These are phyloP conservation scores for Icerya purchasi DNA, from an alignment of 2,888 invertebrate species.

Conservation along the genomic window DNA sequence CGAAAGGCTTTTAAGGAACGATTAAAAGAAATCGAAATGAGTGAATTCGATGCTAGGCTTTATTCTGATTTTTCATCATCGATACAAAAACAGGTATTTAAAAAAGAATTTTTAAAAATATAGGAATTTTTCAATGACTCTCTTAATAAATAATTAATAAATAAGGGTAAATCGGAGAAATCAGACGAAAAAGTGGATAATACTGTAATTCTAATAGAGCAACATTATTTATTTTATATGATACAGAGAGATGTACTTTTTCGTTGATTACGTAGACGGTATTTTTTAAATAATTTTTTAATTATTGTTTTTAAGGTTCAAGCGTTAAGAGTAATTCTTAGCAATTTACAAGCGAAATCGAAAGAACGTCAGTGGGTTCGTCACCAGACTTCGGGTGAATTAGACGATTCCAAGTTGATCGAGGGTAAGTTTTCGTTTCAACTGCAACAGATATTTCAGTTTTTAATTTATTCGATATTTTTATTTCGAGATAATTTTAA, in stretches of 20 bases:
- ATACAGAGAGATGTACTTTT: too few species aligned
- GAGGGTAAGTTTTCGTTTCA: conserved; percentile 43
- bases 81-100: conserved; percentile 45
- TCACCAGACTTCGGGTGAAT: conserved; percentile 83
- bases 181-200: too few species aligned
- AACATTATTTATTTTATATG: too few species aligned
- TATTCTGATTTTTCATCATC: conserved; percentile 63
- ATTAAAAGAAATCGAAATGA: conserved; percentile 82
- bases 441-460: too few species aligned
- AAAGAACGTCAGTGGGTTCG: conserved; percentile 84
- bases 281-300: background rate
- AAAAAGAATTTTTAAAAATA: background rate
- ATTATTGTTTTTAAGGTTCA: conserved; percentile 33
- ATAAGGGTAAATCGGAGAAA: too few species aligned
- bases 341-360: conserved; percentile 70
- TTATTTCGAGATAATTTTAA: conserved; percentile 3
- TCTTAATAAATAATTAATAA: too few species aligned
- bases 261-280: too few species aligned
- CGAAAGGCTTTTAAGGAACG: conserved; percentile 67
- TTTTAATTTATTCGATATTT: too few species aligned
- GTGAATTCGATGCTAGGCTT: conserved; percentile 69
- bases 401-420: conserved; percentile 85
- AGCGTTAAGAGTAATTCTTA: conserved; percentile 63
- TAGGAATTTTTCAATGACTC: too few species aligned
- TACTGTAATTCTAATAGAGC: too few species aligned